Evolutionary conservation across 2,888 invertebrate genomes (phyloP).

Genomic region (Anagyrus pseudococci): DNA sequence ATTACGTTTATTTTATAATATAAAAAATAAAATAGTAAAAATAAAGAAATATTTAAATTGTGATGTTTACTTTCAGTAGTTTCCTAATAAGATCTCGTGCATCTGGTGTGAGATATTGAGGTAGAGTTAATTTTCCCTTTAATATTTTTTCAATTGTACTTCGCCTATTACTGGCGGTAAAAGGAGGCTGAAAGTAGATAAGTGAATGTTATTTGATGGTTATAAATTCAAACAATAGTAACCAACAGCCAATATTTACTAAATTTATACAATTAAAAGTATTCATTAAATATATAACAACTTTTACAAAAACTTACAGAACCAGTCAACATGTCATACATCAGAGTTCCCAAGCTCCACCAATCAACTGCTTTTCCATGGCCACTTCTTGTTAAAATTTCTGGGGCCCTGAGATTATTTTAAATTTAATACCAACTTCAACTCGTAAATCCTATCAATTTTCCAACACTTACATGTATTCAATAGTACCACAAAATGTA

Average conservation of each 20-base stretch:
- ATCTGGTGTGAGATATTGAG: conserved; percentile 94
- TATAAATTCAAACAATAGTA: background rate
- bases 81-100: conserved; percentile 93
- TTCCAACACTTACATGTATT: conserved; percentile 84
- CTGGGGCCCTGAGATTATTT: conserved; percentile 83
- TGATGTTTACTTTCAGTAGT: conserved; percentile 79
- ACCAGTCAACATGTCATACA: conserved; percentile 99
- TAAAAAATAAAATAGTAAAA: conserved; percentile 7
- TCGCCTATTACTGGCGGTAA: conserved; percentile 95
- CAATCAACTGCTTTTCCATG: conserved; percentile 99
- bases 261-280: conserved; percentile 4
- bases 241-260: background rate
- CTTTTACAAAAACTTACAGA: conserved; percentile 73
- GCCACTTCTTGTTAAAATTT: conserved; percentile 94
- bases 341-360: conserved; percentile 98
- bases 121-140: conserved; percentile 92
- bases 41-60: background rate
- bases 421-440: too few relatives aligned
- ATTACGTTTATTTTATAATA: conserved; percentile 2
- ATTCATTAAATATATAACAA: conserved; percentile 7
- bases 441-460: conserved; percentile 3
- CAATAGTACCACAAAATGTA: conserved; percentile 99
- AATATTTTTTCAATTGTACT: conserved; percentile 99
- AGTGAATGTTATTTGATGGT: conserved; percentile 3
- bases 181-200: conserved; percentile 79